A percentile compares a stretch with the other conserved stretches of the same genome.
phyloP scores from a whole-genome alignment of 2,888 invertebrate genomes.

The Oscheius sp. region DNA sequence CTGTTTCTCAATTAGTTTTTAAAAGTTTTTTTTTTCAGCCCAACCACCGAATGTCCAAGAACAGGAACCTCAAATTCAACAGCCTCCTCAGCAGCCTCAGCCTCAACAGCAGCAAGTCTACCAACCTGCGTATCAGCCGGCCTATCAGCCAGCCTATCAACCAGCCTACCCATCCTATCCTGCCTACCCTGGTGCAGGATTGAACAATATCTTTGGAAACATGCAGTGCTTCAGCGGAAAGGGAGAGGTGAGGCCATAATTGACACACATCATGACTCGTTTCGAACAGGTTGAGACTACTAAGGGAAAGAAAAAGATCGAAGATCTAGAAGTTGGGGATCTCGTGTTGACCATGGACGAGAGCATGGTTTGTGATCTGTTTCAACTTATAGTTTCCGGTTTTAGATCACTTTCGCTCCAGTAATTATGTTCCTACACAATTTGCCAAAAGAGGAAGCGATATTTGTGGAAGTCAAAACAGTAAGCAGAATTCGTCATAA shows the following conservation, averaged over 20 bases:
- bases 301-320: slow-evolving; percentile 62
- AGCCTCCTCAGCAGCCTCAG: slow-evolving; percentile 15
- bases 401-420: slow-evolving; percentile 65
- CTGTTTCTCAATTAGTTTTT: neutral
- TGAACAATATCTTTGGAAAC: slow-evolving; percentile 29
- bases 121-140: slow-evolving; percentile 29
- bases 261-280: neutral
- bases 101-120: slow-evolving; percentile 26
- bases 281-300: slow-evolving; percentile 53
- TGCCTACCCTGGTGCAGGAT: slow-evolving; percentile 38
- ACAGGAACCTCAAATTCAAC: slow-evolving; percentile 2
- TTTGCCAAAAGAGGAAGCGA: slow-evolving; percentile 58
- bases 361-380: slow-evolving; percentile 50
- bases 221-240: slow-evolving; percentile 71
- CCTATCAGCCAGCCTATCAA: slow-evolving; percentile 23
- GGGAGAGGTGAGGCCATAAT: slow-evolving; percentile 49
- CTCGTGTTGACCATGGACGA: slow-evolving; percentile 68
- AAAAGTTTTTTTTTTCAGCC: neutral
- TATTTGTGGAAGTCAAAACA: slow-evolving; percentile 60
- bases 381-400: neutral
- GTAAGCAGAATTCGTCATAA: slow-evolving; percentile 25
- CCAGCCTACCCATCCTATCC: slow-evolving; percentile 35
- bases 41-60: neutral
- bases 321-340: slow-evolving; percentile 66
- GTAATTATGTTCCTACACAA: slow-evolving; percentile 71